Percentiles rank a stretch among this genome's conserved stretches.
Evolutionary conservation across 2,113 vertebrate genomes (phyloP).

Genomic region (Paradisaea rubra): DNA sequence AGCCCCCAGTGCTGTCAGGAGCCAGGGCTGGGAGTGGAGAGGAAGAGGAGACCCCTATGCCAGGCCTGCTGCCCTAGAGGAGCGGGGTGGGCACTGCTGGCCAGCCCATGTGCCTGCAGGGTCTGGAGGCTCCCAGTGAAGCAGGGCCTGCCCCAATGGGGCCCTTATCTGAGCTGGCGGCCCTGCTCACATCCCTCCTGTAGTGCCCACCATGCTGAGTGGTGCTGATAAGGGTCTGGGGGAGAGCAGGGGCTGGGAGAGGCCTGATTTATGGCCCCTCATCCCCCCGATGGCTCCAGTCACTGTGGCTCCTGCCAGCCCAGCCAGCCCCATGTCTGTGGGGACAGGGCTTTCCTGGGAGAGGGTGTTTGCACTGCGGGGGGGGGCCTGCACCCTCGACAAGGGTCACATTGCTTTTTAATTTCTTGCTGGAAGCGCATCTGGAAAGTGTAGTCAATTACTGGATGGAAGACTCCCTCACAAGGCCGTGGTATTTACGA

Average conservation of each 20-base stretch:
- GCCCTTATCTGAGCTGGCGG: neutral
- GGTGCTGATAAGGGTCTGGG: neutral
- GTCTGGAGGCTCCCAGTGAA: neutral
- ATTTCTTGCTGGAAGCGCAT: constrained; percentile 74
- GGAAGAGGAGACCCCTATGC: neutral
- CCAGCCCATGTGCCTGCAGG: rapidly evolving
- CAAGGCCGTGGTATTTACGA: constrained; percentile 61
- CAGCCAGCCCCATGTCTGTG: neutral
- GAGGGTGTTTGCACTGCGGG: constrained; percentile 43
- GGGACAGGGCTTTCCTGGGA: constrained; percentile 30
- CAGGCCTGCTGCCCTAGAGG: neutral
- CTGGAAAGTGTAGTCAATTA: constrained; percentile 77
- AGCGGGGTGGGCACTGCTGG: rapidly evolving
- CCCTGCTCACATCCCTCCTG: neutral
- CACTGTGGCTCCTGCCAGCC: neutral
- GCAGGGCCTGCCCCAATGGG: neutral
- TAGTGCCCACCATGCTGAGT: neutral
- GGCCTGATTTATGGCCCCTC: constrained; percentile 4
- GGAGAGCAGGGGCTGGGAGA: neutral
- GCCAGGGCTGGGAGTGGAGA: rapidly evolving
- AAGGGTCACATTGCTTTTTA: constrained; percentile 73
- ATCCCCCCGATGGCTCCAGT: neutral
- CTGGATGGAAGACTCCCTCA: constrained; percentile 73
- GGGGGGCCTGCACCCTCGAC: constrained; percentile 23
- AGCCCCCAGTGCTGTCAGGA: neutral